Evolutionary conservation across 2,113 vertebrate species (phyloP), one percentile per base, ranked within the genome.

Genomic region (Syrrhaptes paradoxus): DNA sequence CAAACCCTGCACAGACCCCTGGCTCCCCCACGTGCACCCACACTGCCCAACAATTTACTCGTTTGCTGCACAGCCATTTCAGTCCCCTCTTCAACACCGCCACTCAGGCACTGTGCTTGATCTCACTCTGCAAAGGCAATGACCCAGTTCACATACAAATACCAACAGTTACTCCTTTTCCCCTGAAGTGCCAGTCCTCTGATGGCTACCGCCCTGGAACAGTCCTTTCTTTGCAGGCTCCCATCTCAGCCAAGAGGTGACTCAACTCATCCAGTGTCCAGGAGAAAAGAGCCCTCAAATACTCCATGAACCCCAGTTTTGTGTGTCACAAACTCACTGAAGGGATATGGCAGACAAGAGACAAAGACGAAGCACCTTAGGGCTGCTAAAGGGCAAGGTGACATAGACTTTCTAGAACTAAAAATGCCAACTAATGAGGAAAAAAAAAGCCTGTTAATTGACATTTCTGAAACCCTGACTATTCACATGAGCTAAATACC

Each of bases 111-210:
- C 45, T 2, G 38, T n/a, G n/a, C 38, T 38, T 25, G 21, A 41
- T 32, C 38, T 20, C 61, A 68, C 55, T 59, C 46, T 48, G 54
- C 54, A 54, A 61, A 61, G 38, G 52, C 31, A 83, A 41, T 28
- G 38, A 38, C 54, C 32, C 38, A 6, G 54, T 8, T 26, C 13
- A 36, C 13, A 28, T 11, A 18, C 11, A 41, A 77, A 59, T 29
- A 65, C n/a, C n/a, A 41, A 21, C 1, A 31, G 36, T 45, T 65
- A 59, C 52, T 54, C 32, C 45, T 7, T 38, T 48, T 59, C 10
- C 38, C 78, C 28, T 45, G n/a, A 36, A 0, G 1, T 51, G 17
- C 43, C 3, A 1, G 38, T 14, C 34, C 31, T 20, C 41, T 2
- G 0, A 24, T 26, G 52, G 51, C 58, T 59, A 14, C 41, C 22